Base-by-base conservation (phyloP, 2,113 vertebrate species). In the Cephalopterus ornatus region DNA sequence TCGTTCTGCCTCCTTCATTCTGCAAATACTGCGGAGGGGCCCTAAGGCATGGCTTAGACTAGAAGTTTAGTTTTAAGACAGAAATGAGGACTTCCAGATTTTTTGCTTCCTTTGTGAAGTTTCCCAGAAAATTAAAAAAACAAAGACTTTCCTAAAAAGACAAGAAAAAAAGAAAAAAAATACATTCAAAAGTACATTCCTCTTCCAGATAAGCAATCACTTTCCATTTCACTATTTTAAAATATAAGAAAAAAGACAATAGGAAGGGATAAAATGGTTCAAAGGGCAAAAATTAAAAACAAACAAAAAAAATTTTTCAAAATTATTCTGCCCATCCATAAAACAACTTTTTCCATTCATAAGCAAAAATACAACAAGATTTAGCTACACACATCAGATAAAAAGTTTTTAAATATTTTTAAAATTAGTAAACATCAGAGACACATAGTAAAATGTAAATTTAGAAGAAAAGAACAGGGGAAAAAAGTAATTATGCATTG, bases 391-490 rank as follows among this genome's bases (percentile, higher is more conserved):
- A 3, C 8, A 44, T 37, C 21, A 80, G 39, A 76, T 8, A 20
- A 10, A 28, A 11, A 62, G 3, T 39, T 90, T 76, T 62, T 55
- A 10, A 28, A 11, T 66, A 3, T 39, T 90, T 76, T 62, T 55
- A 6, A 56, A 77, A 74, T 50, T 33, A 50, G 23, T 26, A 85
- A 84, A 74, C 17, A 70, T 14, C 23, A 67, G 56, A 88, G 10
- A 50, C 12, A n/a, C 0, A 1, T 5, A 58, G 24, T 35, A 30
- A 84, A 86, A 85, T 62, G 67, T 9, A 83, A 61, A 73, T 27
- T 63, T 2, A 72, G 17, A 81, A 46, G 9, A 49, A 49, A 44
- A 47, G 1, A 56, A 22, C 9, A 4, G 5, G 24, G 5, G 0
- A 1, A 8, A 33, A 58, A 72, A 39, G 15, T 4, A 39, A 85